Evolutionary conservation across 2,888 invertebrate species (phyloP), one percentile per base, ranked within the genome.

Genomic region (Eremobia ochroleuca): DNA sequence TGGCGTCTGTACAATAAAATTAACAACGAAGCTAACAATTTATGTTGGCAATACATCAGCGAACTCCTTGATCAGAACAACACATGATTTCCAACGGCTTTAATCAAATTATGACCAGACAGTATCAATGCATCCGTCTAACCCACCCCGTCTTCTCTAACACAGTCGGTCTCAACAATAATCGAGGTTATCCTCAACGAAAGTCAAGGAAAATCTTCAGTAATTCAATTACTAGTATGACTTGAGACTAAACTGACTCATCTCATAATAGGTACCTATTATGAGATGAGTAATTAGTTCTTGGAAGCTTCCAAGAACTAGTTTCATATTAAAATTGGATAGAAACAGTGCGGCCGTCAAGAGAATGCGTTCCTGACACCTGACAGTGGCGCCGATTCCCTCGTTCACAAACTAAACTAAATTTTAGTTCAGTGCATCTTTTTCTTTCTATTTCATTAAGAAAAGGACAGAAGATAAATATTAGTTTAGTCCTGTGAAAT

Each of bases 201-300:
- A 61, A 78, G 49, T 78, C 46, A 59, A 86, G 86, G 87, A 85
- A 86, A 86, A 76, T 69, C 49, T 82, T 59, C 40, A 67, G 34
- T 82, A 64, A 86, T 85, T 85, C 72, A 85, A 85, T 82, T 79
- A 77, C 11, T 0, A 28, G 13, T 21, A 43, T 73, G 59, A 66
- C n/a, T 64, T 75, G 46, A 8, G 9, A 11, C 15, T 28, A 46
- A n/a, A 28, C 40, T 82, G 82, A 85, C 28, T 79, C 71, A 85
- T 66, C 25, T 70, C 28, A 21, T 69, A 52, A 37, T 9, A n/a
- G n/a, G n/a, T n/a, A n/a, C n/a, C n/a, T n/a, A n/a, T n/a, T n/a
- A n/a, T n/a, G n/a, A n/a, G n/a, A n/a, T n/a, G n/a, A n/a, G n/a
- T n/a, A n/a, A n/a, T n/a, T n/a, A n/a, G n/a, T n/a, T n/a, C n/a